Evolutionary conservation across 2,888 invertebrate genomes (phyloP).

Genomic region (Chromoteleia sp.): DNA sequence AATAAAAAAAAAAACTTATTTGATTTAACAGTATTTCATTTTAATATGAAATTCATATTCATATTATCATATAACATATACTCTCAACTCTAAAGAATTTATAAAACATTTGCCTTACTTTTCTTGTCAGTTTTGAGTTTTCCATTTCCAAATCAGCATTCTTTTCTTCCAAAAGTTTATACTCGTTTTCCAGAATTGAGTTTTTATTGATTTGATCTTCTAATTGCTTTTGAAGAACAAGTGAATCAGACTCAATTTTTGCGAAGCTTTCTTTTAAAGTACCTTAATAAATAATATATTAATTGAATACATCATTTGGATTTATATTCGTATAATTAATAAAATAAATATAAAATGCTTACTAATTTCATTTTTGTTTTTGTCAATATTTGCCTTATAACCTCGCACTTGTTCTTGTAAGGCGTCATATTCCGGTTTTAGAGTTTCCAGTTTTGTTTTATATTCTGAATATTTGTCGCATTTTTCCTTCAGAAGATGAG

Average conservation of each 20-base stretch:
- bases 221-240: constrained; percentile 81
- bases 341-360: constrained; percentile 65
- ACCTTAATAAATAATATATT: constrained; percentile 25
- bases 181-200: constrained; percentile 83
- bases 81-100: not conserved
- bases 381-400: constrained; percentile 70
- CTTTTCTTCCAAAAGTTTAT: constrained; percentile 85
- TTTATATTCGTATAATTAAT: no score
- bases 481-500: constrained; percentile 77
- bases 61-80: no score
- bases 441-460: constrained; percentile 78
- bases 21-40: no score
- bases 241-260: constrained; percentile 79
- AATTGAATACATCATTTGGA: not conserved
- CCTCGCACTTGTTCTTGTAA: constrained; percentile 76
- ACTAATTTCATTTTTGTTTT: constrained; percentile 83
- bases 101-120: constrained; percentile 69
- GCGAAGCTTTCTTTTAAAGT: constrained; percentile 60
- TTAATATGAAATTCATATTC: no score
- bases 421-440: constrained; percentile 77
- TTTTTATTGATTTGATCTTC: constrained; percentile 84
- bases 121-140: constrained; percentile 83
- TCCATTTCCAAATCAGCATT: constrained; percentile 84
- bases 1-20: not conserved
- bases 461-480: constrained; percentile 83